These are phyloP conservation scores for Tetragonula clypearis DNA, from an alignment of 1,140 invertebrate species.

Conservation along the genomic window DNA sequence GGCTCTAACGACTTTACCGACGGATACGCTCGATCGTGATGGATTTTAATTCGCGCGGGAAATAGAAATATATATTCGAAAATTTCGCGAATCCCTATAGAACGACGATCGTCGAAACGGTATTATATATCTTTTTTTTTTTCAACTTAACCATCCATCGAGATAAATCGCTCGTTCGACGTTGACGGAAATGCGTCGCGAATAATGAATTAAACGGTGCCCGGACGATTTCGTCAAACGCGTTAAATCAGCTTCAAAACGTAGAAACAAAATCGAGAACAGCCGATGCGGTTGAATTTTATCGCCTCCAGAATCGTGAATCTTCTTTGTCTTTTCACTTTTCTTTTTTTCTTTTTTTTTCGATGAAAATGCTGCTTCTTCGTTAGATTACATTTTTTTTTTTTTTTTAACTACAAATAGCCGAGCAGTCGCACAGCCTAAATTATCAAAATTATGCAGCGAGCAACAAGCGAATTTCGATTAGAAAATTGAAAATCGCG, in stretches of 20 bases:
- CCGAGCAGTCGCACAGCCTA: too few relatives aligned
- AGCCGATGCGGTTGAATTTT: background rate
- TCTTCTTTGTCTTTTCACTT: too few relatives aligned
- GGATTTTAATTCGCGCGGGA: background rate
- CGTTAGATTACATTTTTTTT: background rate
- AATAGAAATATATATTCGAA: background rate
- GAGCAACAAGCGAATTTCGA: too few relatives aligned
- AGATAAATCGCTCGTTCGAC: background rate
- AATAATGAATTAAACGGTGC: background rate
- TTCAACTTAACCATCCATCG: too few relatives aligned
- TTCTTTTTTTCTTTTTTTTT: background rate
- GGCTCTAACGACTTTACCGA: background rate
- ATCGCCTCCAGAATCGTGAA: background rate
- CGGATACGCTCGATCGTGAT: background rate
- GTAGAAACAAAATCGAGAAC: background rate
- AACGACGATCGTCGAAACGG: background rate
- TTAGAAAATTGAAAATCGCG: too few relatives aligned
- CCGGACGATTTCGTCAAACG: background rate
- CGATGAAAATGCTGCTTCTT: background rate
- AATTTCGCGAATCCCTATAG: background rate
- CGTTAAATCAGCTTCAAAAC: slow-evolving; percentile 12
- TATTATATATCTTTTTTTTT: too few relatives aligned
- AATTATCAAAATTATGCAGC: too few relatives aligned
- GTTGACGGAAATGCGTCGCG: background rate
- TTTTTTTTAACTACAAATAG: too few relatives aligned